phyloP scores from a whole-genome alignment of 2,797 vertebrate species.

The Melanotaenia maccullochi region DNA sequence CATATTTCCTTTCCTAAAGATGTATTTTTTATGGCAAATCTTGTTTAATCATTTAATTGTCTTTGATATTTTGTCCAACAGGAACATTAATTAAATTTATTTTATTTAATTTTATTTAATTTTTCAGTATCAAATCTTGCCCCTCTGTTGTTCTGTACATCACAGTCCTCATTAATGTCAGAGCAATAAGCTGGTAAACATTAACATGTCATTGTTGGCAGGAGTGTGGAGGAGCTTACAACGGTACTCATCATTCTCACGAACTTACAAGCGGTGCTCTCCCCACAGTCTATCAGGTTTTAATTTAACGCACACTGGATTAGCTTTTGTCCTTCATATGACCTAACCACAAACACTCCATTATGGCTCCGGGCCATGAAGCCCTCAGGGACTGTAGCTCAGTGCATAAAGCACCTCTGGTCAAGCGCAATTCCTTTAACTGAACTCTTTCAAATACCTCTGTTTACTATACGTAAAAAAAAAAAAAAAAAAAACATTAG shows the following conservation, averaged over 20 bases:
- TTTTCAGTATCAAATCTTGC: slow-evolving; percentile 21
- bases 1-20: background rate
- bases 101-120: background rate
- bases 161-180: slow-evolving; percentile 59
- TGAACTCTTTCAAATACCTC: slow-evolving; percentile 59
- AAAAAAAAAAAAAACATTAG: slow-evolving; percentile 53
- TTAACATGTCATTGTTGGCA: slow-evolving; percentile 17
- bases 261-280: slow-evolving; percentile 42
- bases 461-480: slow-evolving; percentile 56
- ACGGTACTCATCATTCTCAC: slow-evolving; percentile 38
- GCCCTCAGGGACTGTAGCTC: slow-evolving; percentile 49
- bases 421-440: slow-evolving; percentile 58
- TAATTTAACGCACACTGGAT: slow-evolving; percentile 62
- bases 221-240: slow-evolving; percentile 35
- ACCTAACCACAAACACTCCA: slow-evolving; percentile 67
- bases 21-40: background rate
- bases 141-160: slow-evolving; percentile 34
- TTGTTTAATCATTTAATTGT: background rate
- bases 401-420: slow-evolving; percentile 59
- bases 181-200: slow-evolving; percentile 33
- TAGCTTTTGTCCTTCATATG: slow-evolving; percentile 71
- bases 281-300: slow-evolving; percentile 49
- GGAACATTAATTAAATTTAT: background rate
- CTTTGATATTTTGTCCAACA: background rate
- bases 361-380: slow-evolving; percentile 63